Base-by-base conservation (phyloP, 1,140 invertebrate species). In the Stratiolaelaps scimitus region DNA sequence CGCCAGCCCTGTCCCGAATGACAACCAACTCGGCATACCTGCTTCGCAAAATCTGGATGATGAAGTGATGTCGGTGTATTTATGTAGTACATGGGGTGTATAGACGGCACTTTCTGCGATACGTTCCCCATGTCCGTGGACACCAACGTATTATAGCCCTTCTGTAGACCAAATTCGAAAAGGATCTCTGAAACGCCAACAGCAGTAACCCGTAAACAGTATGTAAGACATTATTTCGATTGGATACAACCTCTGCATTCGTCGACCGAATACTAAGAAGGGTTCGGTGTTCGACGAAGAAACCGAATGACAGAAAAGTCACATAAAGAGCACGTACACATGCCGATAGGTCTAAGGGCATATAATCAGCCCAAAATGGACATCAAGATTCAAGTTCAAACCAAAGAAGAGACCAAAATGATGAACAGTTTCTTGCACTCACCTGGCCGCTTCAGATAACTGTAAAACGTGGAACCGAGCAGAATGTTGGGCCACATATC, bases 71-170 rank as follows among this genome's bases (percentile, higher is more conserved):
- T 71, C 6, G 53, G 64, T 1, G 70, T 71, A 28, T 72, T 72
- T 15, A 76, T 74, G 13, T 69, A 66, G 67, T 73, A 76, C 13
- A 68, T 68, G 0, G 76, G 75, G 66, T 76, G 75, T 7, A 77
- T 74, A 65, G 70, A 70, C 1, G 76, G 76, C 0, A 77, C 70
- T 30, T 72, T 70, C 28, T 74, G 72, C 7, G 75, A 75, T 7
- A 77, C 74, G 68, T 77, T 74, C 1, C 76, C 76, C 75, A 73
- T 73, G 46, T 73, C 72, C 15, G 73, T 72, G 6, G 73, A 74
- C 7, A 72, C 73, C 65, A 67, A 2, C 13, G 53, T 26, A 23
- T 60, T 60, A 10, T 20, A 60, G 1, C 23, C 53, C 10, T 60
- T 60, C 1, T 60, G 13, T 34, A 60, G 34, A 5, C 53, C 53